Evolutionary conservation across 2,113 vertebrate species (phyloP).

Genomic region (Xiphophorus hellerii): DNA sequence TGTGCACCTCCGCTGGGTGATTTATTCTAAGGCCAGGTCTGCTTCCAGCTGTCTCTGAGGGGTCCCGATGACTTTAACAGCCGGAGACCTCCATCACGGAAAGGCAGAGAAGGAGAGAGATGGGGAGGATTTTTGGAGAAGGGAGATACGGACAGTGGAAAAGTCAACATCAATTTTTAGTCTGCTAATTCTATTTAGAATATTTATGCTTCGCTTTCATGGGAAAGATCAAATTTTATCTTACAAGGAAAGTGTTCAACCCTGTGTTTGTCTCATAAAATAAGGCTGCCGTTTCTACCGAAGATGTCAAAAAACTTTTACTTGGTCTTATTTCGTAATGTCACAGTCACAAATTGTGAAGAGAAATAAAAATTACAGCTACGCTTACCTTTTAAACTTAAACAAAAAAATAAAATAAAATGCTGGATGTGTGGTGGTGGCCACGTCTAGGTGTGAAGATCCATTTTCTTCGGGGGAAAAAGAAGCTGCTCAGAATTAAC

Average conservation of each 20-base stretch:
- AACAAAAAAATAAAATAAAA: not conserved
- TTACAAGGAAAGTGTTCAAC: not conserved
- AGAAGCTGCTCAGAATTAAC: not conserved
- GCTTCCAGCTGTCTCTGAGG: constrained; percentile 60
- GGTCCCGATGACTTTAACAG: constrained; percentile 72
- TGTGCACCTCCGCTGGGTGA: constrained; percentile 39
- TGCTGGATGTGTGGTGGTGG: not conserved
- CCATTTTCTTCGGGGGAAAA: not conserved
- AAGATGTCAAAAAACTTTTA: not conserved
- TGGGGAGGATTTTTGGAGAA: constrained; percentile 4
- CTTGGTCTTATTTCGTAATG: too few species aligned
- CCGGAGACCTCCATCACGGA: constrained; percentile 61
- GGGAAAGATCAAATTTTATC: not conserved
- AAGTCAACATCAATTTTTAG: constrained; percentile 72
- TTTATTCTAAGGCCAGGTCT: constrained; percentile 65
- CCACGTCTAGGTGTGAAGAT: not conserved
- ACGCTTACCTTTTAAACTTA: not conserved
- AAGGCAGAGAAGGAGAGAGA: constrained; percentile 27
- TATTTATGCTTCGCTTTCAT: constrained; percentile 15
- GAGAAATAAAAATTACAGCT: not conserved
- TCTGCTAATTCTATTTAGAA: constrained; percentile 69
- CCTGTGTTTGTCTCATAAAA: not conserved
- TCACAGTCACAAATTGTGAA: too few species aligned
- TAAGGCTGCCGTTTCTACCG: not conserved
- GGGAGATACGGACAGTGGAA: constrained; percentile 56